Evolutionary conservation across 2,113 vertebrate genomes (phyloP).

Genomic region (Apeltes quadracus): DNA sequence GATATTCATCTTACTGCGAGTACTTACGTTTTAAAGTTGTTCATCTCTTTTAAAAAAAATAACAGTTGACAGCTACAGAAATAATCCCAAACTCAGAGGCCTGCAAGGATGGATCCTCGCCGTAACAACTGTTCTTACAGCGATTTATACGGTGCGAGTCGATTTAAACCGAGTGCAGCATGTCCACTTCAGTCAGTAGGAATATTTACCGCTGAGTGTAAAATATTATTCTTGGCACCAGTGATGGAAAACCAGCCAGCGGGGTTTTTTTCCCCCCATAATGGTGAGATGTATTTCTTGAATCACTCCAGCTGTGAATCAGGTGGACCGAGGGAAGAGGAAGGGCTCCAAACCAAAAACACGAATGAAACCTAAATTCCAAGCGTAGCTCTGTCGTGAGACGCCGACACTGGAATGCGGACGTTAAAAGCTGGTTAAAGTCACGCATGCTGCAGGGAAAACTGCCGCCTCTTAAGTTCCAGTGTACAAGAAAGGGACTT

Average conservation of each 20-base stretch:
- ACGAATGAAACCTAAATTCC: slow-evolving; percentile 56
- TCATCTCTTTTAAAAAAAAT: not conserved
- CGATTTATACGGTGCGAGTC: not conserved
- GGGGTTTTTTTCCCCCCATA: slow-evolving; percentile 4
- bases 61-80: not conserved
- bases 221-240: slow-evolving; percentile 32
- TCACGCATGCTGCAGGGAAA: slow-evolving; percentile 28
- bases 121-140: slow-evolving; percentile 6
- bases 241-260: slow-evolving; percentile 23
- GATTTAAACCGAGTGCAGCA: not conserved
- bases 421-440: slow-evolving; percentile 52
- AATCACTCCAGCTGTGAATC: slow-evolving; percentile 43
- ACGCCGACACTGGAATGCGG: slow-evolving; percentile 47
- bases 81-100: not conserved
- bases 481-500: slow-evolving; percentile 11
- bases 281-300: slow-evolving; percentile 23
- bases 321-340: slow-evolving; percentile 34
- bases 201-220: slow-evolving; percentile 3
- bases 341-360: slow-evolving; percentile 48
- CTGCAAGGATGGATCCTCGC: not conserved
- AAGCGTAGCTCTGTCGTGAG: slow-evolving; percentile 61
- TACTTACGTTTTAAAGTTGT: not conserved
- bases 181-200: not conserved
- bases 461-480: slow-evolving; percentile 11
- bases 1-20: no score